Evolutionary conservation across 2,113 vertebrate genomes (phyloP), one percentile per base, ranked within the genome.

Genomic region (Pseudolaguvia tuberculata): DNA sequence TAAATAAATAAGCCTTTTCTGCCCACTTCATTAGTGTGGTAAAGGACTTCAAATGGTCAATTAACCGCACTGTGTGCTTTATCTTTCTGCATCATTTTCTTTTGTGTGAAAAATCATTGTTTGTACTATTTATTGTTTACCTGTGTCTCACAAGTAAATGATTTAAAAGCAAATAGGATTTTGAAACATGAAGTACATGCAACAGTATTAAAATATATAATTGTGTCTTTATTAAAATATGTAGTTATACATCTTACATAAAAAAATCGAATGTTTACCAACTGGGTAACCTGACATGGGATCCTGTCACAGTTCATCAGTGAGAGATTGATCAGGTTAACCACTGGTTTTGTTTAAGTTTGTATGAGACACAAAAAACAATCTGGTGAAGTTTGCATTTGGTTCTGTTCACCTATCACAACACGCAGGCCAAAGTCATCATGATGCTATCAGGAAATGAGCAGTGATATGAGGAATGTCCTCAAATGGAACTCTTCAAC

Each of bases 401-500:
- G 58, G 55, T 74, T 80, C 42, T 80, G 63, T 50, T 80, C 75
- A 77, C 79, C 74, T 80, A 63, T 80, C 48, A 18, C 63, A 73
- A 68, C 56, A 68, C 25, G 20, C 68, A 78, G 45, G 62, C 80
- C 75, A 84, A 75, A 79, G 85, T 81, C 70, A 75, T 87, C 87
- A 87, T 76, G 56, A 83, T 56, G 29, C 71, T 65, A 67, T 45
- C 81, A 86, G 88, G 88, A 89, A 90, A 91, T 90, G 80, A 72
- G 61, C 73, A 85, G 78, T 84, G 90, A 90, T 87, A 85, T 78
- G 82, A 84, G 89, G 86, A 90, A 91, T 90, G 88, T 83, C 81
- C 78, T 68, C 68, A 74, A 69, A 57, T 55, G 61, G 65, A 70
- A 72, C 73, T 68, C 66, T 70, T 69, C 53, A 67, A 73, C 71